These are phyloP conservation scores for Nibea coibor DNA, from an alignment of 2,113 vertebrate species.

Conservation along the genomic window DNA sequence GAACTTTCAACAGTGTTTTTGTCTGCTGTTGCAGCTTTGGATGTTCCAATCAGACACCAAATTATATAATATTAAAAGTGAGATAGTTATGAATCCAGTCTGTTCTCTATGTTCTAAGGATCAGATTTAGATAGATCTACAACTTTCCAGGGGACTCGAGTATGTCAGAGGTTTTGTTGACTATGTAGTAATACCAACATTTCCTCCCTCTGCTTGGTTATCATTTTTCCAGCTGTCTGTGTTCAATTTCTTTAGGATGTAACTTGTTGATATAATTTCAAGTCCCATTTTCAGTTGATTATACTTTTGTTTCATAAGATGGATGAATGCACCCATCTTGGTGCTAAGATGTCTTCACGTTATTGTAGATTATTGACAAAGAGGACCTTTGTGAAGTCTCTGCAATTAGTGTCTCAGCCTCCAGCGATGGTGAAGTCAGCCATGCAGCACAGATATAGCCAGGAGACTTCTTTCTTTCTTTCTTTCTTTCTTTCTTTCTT, in stretches of 20 bases:
- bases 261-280: not conserved
- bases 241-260: not conserved
- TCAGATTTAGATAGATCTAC: not conserved
- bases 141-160: not conserved
- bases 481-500: too few relatives aligned
- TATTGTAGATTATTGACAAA: not conserved
- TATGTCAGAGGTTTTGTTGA: not conserved
- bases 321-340: not conserved
- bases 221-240: not conserved
- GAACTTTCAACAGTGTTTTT: not conserved
- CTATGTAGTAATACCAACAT: not conserved
- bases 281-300: not conserved
- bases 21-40: not conserved
- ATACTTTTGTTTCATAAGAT: not conserved
- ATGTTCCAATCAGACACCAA: too few relatives aligned
- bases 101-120: not conserved
- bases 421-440: not conserved
- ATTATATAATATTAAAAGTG: not conserved
- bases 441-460: not conserved
- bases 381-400: not conserved
- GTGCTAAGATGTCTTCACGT: not conserved
- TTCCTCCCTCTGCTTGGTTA: not conserved
- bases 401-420: not conserved
- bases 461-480: not conserved
- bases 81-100: not conserved